Evolutionary conservation across 2,113 vertebrate genomes (phyloP).

Genomic region (Globicephala melas): DNA sequence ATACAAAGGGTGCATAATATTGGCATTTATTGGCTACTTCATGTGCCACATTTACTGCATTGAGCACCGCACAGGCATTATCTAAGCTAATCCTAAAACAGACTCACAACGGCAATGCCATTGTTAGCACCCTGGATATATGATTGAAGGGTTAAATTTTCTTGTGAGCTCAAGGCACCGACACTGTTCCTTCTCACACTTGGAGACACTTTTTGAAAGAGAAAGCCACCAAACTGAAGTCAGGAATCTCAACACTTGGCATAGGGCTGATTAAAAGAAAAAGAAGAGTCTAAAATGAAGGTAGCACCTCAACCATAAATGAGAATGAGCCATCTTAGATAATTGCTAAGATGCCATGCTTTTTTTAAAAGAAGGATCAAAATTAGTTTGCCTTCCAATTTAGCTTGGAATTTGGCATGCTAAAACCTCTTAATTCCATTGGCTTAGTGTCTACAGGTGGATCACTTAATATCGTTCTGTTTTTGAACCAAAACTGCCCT

Average conservation of each 20-base stretch:
- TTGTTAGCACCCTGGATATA: not conserved
- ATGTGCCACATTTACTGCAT: fast-evolving
- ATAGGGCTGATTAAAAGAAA: not conserved
- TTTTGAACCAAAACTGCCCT: not conserved
- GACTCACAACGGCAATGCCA: not conserved
- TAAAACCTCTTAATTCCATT: not conserved
- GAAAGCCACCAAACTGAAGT: not conserved
- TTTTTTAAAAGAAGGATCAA: not conserved
- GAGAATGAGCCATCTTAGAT: not conserved
- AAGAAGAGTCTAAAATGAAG: not conserved
- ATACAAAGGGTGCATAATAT: not conserved
- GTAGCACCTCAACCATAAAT: not conserved
- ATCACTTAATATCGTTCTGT: not conserved
- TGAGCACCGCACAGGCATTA: fast-evolving
- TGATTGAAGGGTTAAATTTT: not conserved
- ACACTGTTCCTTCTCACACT: not conserved
- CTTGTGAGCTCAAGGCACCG: not conserved
- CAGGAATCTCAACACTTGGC: not conserved
- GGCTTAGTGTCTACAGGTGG: not conserved
- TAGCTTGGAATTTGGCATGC: not conserved
- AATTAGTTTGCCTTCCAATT: not conserved
- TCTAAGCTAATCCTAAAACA: not conserved
- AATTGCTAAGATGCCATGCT: not conserved
- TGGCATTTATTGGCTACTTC: fast-evolving
- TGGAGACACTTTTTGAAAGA: not conserved